phyloP scores from a whole-genome alignment of 1,140 invertebrate species.

The Drosophila sp. region DNA sequence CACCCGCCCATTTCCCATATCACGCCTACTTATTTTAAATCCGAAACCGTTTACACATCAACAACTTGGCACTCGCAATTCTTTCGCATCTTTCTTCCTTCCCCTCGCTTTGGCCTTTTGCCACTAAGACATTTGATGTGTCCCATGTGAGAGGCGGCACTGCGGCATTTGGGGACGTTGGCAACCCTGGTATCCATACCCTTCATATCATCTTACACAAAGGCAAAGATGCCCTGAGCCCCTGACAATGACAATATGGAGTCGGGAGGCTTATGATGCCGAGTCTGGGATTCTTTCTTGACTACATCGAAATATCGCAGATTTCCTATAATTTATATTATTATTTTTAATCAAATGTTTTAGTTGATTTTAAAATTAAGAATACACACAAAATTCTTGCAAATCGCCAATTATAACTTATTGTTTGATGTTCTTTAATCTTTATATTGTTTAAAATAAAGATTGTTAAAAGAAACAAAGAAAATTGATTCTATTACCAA shows the following conservation, averaged over 20 bases:
- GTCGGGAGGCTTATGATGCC: background rate
- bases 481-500: no score
- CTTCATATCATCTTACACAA: conserved; percentile 47
- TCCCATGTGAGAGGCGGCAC: conserved; percentile 29
- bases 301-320: background rate
- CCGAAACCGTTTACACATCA: conserved; percentile 64
- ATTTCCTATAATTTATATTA: background rate
- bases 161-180: conserved; percentile 25
- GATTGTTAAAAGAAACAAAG: no score
- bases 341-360: no score
- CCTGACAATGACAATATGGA: background rate
- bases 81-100: background rate
- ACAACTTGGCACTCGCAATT: conserved; percentile 53
- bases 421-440: no score
- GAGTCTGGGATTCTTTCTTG: background rate
- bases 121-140: conserved; percentile 47
- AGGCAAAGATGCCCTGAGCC: conserved; percentile 6
- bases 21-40: conserved; percentile 58
- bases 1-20: conserved; percentile 17
- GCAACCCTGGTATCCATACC: conserved; percentile 2
- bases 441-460: no score
- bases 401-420: no score
- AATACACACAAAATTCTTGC: no score
- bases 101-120: conserved; percentile 30
- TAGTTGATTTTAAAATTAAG: no score